Base-by-base conservation (phyloP, 2,888 invertebrate genomes). In the Gnatocerus cornutus region DNA sequence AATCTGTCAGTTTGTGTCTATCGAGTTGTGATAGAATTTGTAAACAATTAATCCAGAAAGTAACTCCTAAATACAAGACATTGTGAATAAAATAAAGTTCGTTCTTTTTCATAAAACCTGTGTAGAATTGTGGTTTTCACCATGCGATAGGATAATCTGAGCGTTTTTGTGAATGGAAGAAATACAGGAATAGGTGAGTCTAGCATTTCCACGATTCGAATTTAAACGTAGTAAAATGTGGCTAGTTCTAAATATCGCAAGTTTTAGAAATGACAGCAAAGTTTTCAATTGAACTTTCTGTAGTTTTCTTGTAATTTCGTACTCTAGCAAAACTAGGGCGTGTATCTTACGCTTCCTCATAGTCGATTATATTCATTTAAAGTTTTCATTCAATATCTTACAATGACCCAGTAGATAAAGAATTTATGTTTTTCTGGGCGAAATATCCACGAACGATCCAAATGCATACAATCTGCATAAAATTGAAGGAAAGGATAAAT, bases 1-100 rank as follows among this genome's bases (percentile, higher is more conserved):
- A 68, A 72, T 70, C 69, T 72, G 72, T 72, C 72, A 72, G 72
- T 72, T 69, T 69, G 55, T 64, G 59, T 21, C 64, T 52, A 56
- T 68, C 56, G 48, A 65, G 64, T 58, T 65, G 29, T 43, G 64
- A 66, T 56, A 37, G 33, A 29, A 55, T 69, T 71, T 65, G 71
- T 71, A 69, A 69, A 71, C 69, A 71, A 53, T 67, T 69, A 66
- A 43, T 29, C 30, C 33, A 10, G 27, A 55, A 30, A 29, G 39
- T 14, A 56, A 58, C 21, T 13, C 9, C n/a, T 53, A 30, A 53
- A 33, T 53, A 13, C 9, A 37, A 21, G 8, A 33, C 37, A 52
- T 52, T 29, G 50, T 62, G 62, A 62, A 50, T 62, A 52, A 62
- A 62, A 41, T 50, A 16, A 62, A 43, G 33, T 27, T 16, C 50